These are phyloP conservation scores for Parapristionchus giblindavisi DNA, from an alignment of 2,888 invertebrate species.

Conservation along the genomic window DNA sequence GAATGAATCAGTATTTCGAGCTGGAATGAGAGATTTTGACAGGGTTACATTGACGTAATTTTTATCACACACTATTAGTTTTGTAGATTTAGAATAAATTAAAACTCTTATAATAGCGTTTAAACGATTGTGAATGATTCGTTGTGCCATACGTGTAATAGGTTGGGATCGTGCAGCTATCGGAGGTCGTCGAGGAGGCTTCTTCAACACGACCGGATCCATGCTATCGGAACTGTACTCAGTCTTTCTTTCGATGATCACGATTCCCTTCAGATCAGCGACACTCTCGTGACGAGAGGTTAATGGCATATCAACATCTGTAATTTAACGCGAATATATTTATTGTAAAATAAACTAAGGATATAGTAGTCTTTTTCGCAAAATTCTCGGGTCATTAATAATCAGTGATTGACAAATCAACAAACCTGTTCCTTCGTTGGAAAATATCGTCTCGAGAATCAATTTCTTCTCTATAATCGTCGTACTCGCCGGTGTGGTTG, in stretches of 20 bases:
- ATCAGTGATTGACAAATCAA: neutral
- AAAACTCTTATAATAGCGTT: neutral
- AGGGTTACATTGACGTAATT: neutral
- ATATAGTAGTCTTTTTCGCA: neutral
- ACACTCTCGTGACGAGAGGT: slow-evolving; percentile 36
- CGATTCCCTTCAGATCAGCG: slow-evolving; percentile 31
- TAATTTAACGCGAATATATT: neutral
- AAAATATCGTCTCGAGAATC: slow-evolving; percentile 24
- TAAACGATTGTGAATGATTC: neutral
- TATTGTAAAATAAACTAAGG: neutral
- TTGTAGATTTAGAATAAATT: no score
- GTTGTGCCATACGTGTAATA: neutral
- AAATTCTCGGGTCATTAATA: neutral
- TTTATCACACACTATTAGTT: no score
- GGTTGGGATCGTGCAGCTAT: no score
- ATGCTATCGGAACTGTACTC: slow-evolving; percentile 24
- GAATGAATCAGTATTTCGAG: slow-evolving; percentile 9
- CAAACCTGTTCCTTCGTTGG: slow-evolving; percentile 33
- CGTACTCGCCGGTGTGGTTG: neutral
- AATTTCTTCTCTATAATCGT: slow-evolving; percentile 35
- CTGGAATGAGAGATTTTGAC: neutral
- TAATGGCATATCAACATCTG: slow-evolving; percentile 34
- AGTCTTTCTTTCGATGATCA: slow-evolving; percentile 16
- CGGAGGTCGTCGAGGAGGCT: no score
- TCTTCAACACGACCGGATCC: slow-evolving; percentile 9